Evolutionary conservation across 2,113 vertebrate genomes (phyloP), one percentile per base, ranked within the genome.

Genomic region (Oreocharis arfaki): DNA sequence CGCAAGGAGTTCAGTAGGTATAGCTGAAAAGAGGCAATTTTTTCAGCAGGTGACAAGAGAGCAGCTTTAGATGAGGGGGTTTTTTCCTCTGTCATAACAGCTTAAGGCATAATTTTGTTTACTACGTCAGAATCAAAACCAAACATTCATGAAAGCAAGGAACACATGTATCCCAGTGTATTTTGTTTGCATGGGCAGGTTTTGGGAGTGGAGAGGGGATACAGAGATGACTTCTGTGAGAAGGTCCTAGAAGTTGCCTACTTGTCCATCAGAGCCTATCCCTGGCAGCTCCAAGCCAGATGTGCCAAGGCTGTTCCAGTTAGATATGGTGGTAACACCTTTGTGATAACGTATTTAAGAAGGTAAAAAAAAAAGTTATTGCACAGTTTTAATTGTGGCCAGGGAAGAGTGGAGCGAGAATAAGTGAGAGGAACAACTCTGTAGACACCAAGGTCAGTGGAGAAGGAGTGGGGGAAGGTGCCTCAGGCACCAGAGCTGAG

Each of bases 351-450:
- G 28, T 9, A n/a, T 13, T 76, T 46, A 19, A n/a, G 28, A 69
- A 39, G 23, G 19, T 14, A 27, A 9, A 14, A 59, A 37, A 55
- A 33, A 27, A 35, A 6, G 13, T 17, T 16, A 41, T 27, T 19
- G 8, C 2, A 15, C 10, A 37, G 8, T 44, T 57, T 59, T 59
- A 65, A 42, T 37, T 52, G 12, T 0, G 0, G 10, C 22, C 33
- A 74, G 19, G 33, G 37, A 74, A 39, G 37, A 50, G 35, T 2
- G 26, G 52, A 42, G 32, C 32, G 42, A 18, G 18, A 73, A 73
- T 44, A 73, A 44, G 12, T 28, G 32, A 50, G 50, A 57, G 12
- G 32, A 57, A 57, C 30, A 33, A 28, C 27, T 16, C 22, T 80
- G 59, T 22, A 50, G 50, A 57, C 32, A 52, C 22, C 37, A 69